A percentile compares a stretch with the other conserved stretches of the same genome.
phyloP scores from a whole-genome alignment of 2,888 invertebrate species.

The Drosophila borborema region DNA sequence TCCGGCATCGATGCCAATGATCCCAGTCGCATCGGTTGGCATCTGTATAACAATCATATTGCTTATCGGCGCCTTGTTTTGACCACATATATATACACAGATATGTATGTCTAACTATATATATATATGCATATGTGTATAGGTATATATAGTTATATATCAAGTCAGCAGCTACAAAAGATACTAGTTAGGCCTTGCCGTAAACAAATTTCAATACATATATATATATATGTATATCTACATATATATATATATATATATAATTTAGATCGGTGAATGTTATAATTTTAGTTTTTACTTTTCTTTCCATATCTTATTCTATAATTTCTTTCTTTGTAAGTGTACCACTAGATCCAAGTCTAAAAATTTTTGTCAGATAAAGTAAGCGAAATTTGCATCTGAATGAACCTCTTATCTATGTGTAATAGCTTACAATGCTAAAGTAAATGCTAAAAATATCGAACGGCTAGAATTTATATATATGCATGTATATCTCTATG shows the following conservation, averaged over 20 bases:
- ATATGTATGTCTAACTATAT: not conserved
- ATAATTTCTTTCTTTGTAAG: not conserved
- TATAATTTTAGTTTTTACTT: conserved; percentile 18
- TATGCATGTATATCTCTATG: not conserved
- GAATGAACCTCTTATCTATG: conserved; percentile 5
- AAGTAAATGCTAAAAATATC: not conserved
- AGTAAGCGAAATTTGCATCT: conserved; percentile 22
- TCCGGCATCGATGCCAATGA: not conserved
- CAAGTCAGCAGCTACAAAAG: not conserved
- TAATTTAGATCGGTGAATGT: conserved; percentile 3
- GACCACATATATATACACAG: not conserved
- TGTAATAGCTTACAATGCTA: not conserved
- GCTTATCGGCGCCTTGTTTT: conserved; percentile 10
- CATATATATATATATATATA: not conserved
- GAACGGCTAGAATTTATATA: not conserved
- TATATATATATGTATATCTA: not conserved
- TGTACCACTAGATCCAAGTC: not conserved
- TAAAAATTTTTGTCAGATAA: conserved; percentile 10
- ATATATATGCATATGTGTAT: not conserved
- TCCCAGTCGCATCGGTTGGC: conserved; percentile 13
- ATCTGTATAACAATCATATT: conserved; percentile 15
- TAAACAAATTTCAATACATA: not conserved
- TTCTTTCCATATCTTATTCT: not conserved
- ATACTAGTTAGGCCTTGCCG: not conserved
- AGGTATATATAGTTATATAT: not conserved